Evolutionary conservation across 2,113 vertebrate genomes (phyloP), one percentile per base, ranked within the genome.

Genomic region (Centropus unirufus): DNA sequence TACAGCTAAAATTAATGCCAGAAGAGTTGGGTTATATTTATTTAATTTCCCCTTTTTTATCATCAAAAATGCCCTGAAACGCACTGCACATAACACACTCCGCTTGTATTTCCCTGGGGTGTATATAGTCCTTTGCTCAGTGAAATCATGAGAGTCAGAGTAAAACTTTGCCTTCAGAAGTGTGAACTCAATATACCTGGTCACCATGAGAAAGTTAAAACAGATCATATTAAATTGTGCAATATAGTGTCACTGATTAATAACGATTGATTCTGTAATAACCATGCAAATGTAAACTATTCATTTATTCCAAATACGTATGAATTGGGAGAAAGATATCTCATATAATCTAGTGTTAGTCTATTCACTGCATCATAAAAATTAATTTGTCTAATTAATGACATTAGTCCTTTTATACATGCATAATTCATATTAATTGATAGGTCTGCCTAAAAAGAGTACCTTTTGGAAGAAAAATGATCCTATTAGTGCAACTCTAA

Each of bases 351-450:
- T 98, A 96, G 90, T 98, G 97, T 98, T 98, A 98, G 98, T 98
- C 98, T 98, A 98, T 97, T 98, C 98, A 97, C 98, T 98, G 98
- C 97, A 97, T 98, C 98, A 98, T 98, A 98, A 98, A 98, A 99
- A 99, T 98, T 98, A 99, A 99, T 99, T 99, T 99, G 98, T 98
- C 98, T 98, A 99, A 99, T 99, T 99, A 99, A 99, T 99, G 98
- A 98, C 98, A 99, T 99, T 98, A 99, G 98, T 99, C 98, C 98
- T 99, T 99, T 98, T 98, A 98, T 98, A 98, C 98, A 98, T 99
- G 98, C 98, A 99, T 99, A 99, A 99, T 99, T 99, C 98, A 99
- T 99, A 99, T 99, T 99, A 99, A 99, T 99, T 99, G 99, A 99
- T 99, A 99, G 97, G 95, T 96, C 97, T 98, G 97, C 97, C 98